A percentile compares a stretch with the other conserved stretches of the same genome.
phyloP scores from a whole-genome alignment of 1,140 invertebrate species.

The Zaprionus africanus region DNA sequence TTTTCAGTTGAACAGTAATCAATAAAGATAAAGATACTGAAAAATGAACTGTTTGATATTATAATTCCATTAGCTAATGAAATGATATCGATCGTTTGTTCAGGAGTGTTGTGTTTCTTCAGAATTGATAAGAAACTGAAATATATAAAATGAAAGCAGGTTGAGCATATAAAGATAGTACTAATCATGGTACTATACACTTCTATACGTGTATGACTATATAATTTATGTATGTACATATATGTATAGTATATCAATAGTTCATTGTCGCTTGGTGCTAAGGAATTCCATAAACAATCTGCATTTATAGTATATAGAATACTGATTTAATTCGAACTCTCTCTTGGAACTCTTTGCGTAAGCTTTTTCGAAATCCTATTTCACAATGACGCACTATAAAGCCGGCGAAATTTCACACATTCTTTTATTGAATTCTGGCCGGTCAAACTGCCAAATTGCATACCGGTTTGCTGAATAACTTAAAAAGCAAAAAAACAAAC shows the following conservation, averaged over 20 bases:
- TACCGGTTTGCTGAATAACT: neutral
- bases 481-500: constrained; percentile 3
- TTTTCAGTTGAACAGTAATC: too few species aligned
- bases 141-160: too few species aligned
- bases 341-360: neutral
- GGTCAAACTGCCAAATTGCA: neutral
- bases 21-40: neutral
- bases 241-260: too few species aligned
- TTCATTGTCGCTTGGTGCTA: too few species aligned
- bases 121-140: neutral
- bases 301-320: neutral
- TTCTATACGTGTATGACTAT: too few species aligned
- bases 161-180: too few species aligned
- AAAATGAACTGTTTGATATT: neutral
- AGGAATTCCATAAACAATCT: too few species aligned
- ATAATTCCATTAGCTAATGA: neutral
- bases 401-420: constrained; percentile 40
- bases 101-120: neutral
- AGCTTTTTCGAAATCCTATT: constrained; percentile 58
- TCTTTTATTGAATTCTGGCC: neutral
- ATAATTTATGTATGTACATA: too few species aligned
- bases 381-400: constrained; percentile 58
- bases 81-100: neutral
- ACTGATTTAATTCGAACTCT: neutral
- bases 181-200: too few species aligned